phyloP scores from a whole-genome alignment of 2,113 vertebrate genomes.

The Corynorhinus townsendii region DNA sequence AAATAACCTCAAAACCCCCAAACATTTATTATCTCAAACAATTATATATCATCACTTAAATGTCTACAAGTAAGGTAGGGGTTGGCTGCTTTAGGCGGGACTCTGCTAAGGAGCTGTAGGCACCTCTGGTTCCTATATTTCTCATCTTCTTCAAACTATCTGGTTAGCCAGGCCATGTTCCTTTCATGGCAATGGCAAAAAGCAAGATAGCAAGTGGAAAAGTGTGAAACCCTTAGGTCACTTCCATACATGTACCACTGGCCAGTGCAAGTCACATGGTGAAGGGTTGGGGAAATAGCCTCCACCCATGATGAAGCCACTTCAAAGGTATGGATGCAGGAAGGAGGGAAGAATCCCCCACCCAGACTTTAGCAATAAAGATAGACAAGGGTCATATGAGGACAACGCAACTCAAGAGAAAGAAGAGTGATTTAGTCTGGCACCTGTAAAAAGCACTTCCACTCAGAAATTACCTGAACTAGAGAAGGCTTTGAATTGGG shows the following conservation, averaged over 20 bases:
- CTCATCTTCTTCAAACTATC: not conserved
- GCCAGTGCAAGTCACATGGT: not conserved
- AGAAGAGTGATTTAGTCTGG: not conserved
- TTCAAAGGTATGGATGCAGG: not conserved
- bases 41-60: not conserved
- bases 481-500: not conserved
- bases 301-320: not conserved
- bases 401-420: not conserved
- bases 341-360: not conserved
- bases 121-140: not conserved
- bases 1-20: not conserved
- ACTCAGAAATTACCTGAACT: not conserved
- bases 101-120: not conserved
- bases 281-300: not conserved
- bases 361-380: not conserved
- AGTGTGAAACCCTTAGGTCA: not conserved
- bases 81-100: not conserved
- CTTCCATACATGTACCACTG: not conserved
- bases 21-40: not conserved
- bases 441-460: not conserved
- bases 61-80: not conserved
- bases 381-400: not conserved
- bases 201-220: not conserved
- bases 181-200: not conserved
- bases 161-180: not conserved